A percentile compares a stretch with the other conserved stretches of the same genome.
These are phyloP conservation scores for Thecophora atra DNA, from an alignment of 2,888 invertebrate genomes.

Conservation along the genomic window DNA sequence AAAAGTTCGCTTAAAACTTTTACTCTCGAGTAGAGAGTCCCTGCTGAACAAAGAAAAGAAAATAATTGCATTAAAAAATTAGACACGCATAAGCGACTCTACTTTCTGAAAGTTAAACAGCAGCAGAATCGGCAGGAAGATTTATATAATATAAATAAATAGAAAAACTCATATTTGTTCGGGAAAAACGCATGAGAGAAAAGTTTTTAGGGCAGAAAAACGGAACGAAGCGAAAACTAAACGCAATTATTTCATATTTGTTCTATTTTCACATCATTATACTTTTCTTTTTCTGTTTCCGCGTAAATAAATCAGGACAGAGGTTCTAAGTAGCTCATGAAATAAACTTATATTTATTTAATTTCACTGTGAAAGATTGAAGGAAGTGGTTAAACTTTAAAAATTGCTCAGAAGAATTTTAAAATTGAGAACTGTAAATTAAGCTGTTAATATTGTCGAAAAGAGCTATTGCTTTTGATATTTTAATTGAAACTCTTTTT, in stretches of 20 bases:
- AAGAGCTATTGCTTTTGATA: too few species aligned
- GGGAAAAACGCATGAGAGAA: background rate
- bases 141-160: background rate
- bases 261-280: too few species aligned
- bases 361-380: too few species aligned
- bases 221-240: background rate
- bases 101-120: too few species aligned
- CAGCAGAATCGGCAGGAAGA: background rate
- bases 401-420: background rate
- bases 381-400: too few species aligned
- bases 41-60: background rate
- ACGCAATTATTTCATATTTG: background rate
- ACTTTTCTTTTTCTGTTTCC: too few species aligned
- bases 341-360: too few species aligned
- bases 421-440: too few species aligned
- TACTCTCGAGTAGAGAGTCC: background rate
- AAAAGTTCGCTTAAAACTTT: background rate
- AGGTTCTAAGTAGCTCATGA: too few species aligned
- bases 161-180: background rate
- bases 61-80: constrained; percentile 12
- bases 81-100: background rate
- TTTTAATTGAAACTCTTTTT: too few species aligned
- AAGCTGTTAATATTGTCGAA: too few species aligned
- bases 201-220: constrained; percentile 1
- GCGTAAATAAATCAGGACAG: too few species aligned